A percentile compares a stretch with the other conserved stretches of the same genome.
phyloP scores from a whole-genome alignment of 2,797 vertebrate species.

The Meriones psammophilus region DNA sequence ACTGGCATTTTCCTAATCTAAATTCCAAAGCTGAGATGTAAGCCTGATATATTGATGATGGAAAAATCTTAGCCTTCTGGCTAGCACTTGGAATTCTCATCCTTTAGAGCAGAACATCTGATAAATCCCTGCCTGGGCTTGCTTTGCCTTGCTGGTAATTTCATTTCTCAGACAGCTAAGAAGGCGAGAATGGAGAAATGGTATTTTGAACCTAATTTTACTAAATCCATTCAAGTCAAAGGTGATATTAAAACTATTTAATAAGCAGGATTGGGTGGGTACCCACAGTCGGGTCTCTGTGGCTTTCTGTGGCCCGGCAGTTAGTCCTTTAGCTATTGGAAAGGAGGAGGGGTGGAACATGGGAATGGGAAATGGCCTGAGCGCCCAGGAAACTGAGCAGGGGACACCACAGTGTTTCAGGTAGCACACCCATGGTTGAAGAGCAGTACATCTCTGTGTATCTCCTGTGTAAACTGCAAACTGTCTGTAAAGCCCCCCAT shows the following conservation, averaged over 20 bases:
- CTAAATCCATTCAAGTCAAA: conserved; percentile 34
- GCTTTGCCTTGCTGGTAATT: conserved; percentile 55
- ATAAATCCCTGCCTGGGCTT: conserved; percentile 26
- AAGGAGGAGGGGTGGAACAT: background rate
- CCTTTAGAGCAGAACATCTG: conserved; percentile 12
- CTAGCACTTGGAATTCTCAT: conserved; percentile 13
- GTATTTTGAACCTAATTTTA: conserved; percentile 69
- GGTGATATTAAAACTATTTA: conserved; percentile 25
- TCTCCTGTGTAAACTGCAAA: background rate
- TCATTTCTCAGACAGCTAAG: conserved; percentile 51
- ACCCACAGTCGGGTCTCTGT: background rate
- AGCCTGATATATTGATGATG: background rate
- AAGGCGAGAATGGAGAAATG: conserved; percentile 26
- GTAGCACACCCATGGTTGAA: background rate
- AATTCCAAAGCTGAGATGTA: background rate
- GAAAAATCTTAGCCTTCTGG: conserved; percentile 44
- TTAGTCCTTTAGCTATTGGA: background rate
- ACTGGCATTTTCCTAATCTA: conserved; percentile 16
- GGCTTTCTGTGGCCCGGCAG: background rate
- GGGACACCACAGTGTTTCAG: background rate
- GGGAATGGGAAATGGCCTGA: background rate
- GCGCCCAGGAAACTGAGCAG: background rate
- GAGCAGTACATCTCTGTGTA: background rate
- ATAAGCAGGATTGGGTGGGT: background rate
- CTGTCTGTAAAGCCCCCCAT: background rate